Conservation (phyloP, 2,797 vertebrate species). For the Sebastes vulpes region DNA sequence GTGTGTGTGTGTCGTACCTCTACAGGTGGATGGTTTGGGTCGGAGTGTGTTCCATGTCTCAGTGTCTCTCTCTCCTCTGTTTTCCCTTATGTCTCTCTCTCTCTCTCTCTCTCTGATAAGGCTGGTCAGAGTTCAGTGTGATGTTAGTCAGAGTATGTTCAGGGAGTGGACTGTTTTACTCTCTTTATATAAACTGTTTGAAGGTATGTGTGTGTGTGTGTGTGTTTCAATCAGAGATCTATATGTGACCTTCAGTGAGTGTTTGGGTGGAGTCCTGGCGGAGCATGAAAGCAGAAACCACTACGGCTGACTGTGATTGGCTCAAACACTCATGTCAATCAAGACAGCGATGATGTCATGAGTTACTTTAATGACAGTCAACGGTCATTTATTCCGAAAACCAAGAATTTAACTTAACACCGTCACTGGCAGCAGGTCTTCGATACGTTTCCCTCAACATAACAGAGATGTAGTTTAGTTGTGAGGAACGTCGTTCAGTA, state of each 20-base stretch:
- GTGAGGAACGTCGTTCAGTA: too few relatives aligned
- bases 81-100: background rate
- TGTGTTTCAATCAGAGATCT: too few relatives aligned
- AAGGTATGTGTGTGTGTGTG: conserved; percentile 16
- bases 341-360: too few relatives aligned
- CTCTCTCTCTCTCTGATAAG: conserved; percentile 48
- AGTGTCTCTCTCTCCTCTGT: background rate
- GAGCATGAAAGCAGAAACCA: too few relatives aligned
- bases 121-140: conserved; percentile 62
- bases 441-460: too few relatives aligned
- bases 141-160: conserved; percentile 33
- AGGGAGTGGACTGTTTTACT: conserved; percentile 43
- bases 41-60: background rate
- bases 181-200: conserved; percentile 2
- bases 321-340: too few relatives aligned
- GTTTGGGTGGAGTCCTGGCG: background rate
- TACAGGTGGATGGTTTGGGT: background rate
- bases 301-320: too few relatives aligned
- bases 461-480: too few relatives aligned
- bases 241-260: background rate
- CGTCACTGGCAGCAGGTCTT: too few relatives aligned
- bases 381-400: too few relatives aligned
- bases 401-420: too few relatives aligned
- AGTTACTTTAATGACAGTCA: too few relatives aligned
- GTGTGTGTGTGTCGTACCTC: conserved; percentile 39